Evolutionary conservation across 2,113 vertebrate genomes (phyloP), one percentile per base, ranked within the genome.

Genomic region (Oncorhynchus clarkii): DNA sequence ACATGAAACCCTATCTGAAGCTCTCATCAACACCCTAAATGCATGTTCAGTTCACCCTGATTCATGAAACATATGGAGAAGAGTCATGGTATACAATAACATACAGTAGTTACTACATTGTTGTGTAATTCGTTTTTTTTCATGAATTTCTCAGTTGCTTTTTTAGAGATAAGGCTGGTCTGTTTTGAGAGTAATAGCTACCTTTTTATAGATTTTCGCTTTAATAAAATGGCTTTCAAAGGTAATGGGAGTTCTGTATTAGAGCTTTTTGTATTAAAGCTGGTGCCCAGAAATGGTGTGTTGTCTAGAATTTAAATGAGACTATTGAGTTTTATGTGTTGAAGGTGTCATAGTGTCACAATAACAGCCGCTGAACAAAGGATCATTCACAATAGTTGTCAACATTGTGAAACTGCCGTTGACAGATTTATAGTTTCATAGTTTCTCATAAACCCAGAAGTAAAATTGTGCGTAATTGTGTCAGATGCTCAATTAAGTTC

Each of bases 271-370:
- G 34, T 34, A 34, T 54, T n/a, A 49, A 62, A 20, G 62, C 12
- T 57, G 16, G 49, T 48, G 72, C 31, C 69, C 67, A 34, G 24
- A 72, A 82, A 71, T 7, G 8, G 65, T 9, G 68, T 75, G 34
- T 78, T 51, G 67, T 1, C 74, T 69, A 76, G 74, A 82, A 86
- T 89, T 75, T 88, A 20, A 86, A 85, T 76, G 74, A 74, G 68
- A 67, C 31, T 27, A 71, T 70, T 45, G 39, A 65, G 54, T 76
- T 74, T 45, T 31, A 16, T 45, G 39, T 45, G 39, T 45, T 67
- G 78, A 80, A 73, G 27, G 9, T 74, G 75, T 76, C 48, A 1
- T 13, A 48, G 13, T 31, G 64, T 70, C 27, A 26, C 2, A 67
- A 24, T 64, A 70, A 74, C 81, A 67, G 5, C 48, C 2, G 12